A percentile compares a stretch with the other conserved stretches of the same genome.
Evolutionary conservation across 2,113 vertebrate species (phyloP).

Genomic region (Pandion haliaetus): DNA sequence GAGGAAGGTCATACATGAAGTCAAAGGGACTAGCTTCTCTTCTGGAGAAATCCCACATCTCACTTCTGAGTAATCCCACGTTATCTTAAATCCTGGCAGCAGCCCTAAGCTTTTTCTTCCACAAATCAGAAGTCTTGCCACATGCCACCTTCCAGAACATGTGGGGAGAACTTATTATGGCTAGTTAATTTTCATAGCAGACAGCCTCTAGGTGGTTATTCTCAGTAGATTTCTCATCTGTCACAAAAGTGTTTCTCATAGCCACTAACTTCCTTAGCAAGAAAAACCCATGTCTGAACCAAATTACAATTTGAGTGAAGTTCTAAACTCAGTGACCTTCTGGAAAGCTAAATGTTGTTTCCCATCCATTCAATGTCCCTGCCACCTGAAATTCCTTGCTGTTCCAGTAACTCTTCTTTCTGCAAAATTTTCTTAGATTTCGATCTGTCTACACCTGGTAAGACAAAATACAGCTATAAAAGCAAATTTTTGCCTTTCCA

Average conservation of each 20-base stretch:
- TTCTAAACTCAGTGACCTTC: background rate
- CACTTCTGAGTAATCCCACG: background rate
- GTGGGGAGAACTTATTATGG: background rate
- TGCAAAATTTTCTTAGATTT: background rate
- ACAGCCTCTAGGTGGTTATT: no score
- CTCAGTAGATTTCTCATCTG: no score
- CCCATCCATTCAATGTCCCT: background rate
- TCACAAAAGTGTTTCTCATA: background rate
- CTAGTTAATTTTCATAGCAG: background rate
- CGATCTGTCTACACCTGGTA: background rate
- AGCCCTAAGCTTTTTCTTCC: background rate
- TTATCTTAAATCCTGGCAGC: background rate
- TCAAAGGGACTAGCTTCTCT: background rate
- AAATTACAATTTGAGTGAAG: background rate
- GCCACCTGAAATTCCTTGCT: background rate
- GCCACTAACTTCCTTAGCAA: background rate
- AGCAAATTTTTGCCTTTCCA: background rate
- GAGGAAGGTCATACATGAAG: background rate
- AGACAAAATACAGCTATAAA: background rate
- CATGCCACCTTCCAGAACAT: background rate
- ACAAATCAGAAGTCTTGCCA: background rate
- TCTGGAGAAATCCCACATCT: background rate
- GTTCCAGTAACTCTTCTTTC: background rate
- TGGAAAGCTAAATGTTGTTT: background rate
- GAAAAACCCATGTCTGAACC: background rate